A percentile compares a stretch with the other conserved stretches of the same genome.
These are phyloP conservation scores for Pitta sordida DNA, from an alignment of 2,113 vertebrate species.

Conservation along the genomic window DNA sequence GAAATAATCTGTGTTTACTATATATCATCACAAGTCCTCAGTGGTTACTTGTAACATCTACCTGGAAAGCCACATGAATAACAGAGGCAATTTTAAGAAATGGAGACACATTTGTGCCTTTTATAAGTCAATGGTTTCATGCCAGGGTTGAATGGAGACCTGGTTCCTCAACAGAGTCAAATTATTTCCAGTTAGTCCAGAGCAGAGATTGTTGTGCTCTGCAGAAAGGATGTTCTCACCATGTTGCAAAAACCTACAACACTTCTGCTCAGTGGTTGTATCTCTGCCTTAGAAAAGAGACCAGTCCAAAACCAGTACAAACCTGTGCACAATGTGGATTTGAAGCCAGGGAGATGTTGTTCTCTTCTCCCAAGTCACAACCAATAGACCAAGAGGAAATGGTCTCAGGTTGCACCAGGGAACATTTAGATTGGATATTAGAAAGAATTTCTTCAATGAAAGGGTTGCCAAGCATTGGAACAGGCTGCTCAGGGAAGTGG, in stretches of 20 bases:
- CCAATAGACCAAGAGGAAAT: background rate
- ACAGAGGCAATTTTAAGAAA: conserved; percentile 26
- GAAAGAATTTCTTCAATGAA: background rate
- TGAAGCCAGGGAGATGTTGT: accelerated
- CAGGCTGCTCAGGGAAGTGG: accelerated
- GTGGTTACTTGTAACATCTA: background rate
- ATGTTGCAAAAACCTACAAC: background rate
- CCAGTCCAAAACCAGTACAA: background rate
- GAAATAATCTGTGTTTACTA: background rate
- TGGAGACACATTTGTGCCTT: background rate
- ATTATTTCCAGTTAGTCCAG: background rate
- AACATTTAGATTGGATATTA: background rate
- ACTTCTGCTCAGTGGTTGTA: background rate
- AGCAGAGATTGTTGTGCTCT: background rate
- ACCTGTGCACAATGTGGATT: background rate
- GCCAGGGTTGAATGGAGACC: background rate
- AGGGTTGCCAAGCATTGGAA: background rate
- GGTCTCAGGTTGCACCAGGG: background rate
- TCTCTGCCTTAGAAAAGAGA: background rate
- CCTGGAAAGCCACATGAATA: background rate
- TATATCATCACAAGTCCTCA: background rate
- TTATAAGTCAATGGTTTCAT: background rate
- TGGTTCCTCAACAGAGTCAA: background rate
- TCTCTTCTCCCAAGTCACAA: background rate
- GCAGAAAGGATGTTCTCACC: background rate